phyloP scores from a whole-genome alignment of 2,797 vertebrate genomes.

The Leptoclinus maculatus region DNA sequence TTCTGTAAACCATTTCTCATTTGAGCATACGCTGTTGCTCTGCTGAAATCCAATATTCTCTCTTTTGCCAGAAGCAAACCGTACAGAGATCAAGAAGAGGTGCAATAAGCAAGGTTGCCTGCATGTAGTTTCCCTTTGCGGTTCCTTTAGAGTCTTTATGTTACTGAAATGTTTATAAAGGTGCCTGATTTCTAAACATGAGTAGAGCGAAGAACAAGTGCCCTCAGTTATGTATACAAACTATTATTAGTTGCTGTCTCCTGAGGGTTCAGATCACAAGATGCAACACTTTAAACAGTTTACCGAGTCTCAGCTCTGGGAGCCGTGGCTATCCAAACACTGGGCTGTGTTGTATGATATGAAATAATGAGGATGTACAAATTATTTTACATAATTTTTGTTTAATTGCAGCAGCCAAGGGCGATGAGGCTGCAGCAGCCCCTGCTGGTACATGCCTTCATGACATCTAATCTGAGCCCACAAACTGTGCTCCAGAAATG shows the following conservation, averaged over 20 bases:
- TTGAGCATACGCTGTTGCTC: slow-evolving; percentile 51
- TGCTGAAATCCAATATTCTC: slow-evolving; percentile 51
- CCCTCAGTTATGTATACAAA: slow-evolving; percentile 28
- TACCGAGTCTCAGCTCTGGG: slow-evolving; percentile 40
- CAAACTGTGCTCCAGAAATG: slow-evolving; percentile 42
- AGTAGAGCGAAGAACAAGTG: slow-evolving; percentile 21
- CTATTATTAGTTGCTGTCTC: slow-evolving; percentile 40
- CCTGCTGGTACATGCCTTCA: slow-evolving; percentile 78
- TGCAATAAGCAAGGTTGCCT: slow-evolving; percentile 41
- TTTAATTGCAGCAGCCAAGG: slow-evolving; percentile 78
- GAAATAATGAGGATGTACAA: slow-evolving; percentile 65
- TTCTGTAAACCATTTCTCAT: slow-evolving; percentile 60
- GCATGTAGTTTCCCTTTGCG: slow-evolving; percentile 25
- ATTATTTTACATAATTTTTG: slow-evolving; percentile 75
- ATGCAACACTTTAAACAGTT: slow-evolving; percentile 57
- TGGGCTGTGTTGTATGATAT: slow-evolving; percentile 51
- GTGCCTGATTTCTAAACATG: slow-evolving; percentile 5
- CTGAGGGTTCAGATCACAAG: slow-evolving; percentile 55
- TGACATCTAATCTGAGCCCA: slow-evolving; percentile 49
- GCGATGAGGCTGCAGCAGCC: slow-evolving; percentile 70
- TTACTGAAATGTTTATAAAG: slow-evolving; percentile 37
- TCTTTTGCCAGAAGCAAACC: slow-evolving; percentile 59
- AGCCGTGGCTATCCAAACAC: slow-evolving; percentile 40
- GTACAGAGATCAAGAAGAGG: slow-evolving; percentile 54
- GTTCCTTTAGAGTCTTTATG: slow-evolving; percentile 41